Evolutionary conservation across 2,888 invertebrate genomes (phyloP), one percentile per base, ranked within the genome.

Genomic region (Dioctria linearis): DNA sequence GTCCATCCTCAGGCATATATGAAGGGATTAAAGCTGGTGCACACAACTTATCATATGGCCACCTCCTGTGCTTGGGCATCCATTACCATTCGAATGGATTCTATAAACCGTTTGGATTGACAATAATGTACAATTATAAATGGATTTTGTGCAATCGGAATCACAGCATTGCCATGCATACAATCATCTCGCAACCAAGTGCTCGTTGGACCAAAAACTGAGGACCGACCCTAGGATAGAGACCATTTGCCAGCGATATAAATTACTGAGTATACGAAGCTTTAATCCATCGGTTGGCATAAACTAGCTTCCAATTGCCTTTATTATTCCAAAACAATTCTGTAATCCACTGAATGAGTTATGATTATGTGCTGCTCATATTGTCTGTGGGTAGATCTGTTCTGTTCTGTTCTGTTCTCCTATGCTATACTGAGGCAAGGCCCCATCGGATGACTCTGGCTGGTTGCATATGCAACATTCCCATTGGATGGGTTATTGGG

Each of bases 121-220:
- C 79, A 79, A 83, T 83, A 83, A 83, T 83, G 83, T 83, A 83
- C 83, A 83, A 83, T 83, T 83, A 83, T 83, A 83, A 83, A 83
- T 83, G 83, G 83, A 83, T 83, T 83, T 83, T 83, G 83, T 84
- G 84, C 84, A 83, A 83, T 83, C 83, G 83, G 82, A 84, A 84
- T 84, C 84, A 82, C 69, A 69, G 69, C 69, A 61, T 79, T 79
- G 79, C 61, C 71, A 71, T 79, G 59, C 69, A 79, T 67, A 79
- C 66, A 67, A 66, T 46, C 57, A 67, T 73, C 65, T 78, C 57
- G 25, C 25, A 43, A 66, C 78, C 67, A 76, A 63, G 65, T 25
- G 25, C 25, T 25, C 25, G 25, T 25, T 25, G 25, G 25, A 37
- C 42, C 57, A 43, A 65, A 71, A 49, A 59, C 9, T 25, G 40